Evolutionary conservation across 1,140 invertebrate species (phyloP), one percentile per base, ranked within the genome.

Genomic region (Euglossa dilemma): DNA sequence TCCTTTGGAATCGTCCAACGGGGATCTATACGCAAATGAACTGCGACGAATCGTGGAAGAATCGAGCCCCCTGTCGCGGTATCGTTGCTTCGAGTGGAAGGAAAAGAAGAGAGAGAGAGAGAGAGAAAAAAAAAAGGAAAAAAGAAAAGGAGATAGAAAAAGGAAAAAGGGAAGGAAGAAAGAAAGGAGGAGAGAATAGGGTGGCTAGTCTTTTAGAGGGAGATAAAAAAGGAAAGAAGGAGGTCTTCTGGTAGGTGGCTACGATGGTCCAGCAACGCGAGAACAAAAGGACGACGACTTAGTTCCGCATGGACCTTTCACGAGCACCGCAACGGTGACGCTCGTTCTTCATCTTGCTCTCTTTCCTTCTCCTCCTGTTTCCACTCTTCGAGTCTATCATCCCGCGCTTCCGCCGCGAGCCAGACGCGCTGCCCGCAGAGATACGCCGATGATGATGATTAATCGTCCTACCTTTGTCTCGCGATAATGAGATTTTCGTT

Each of bases 401-500:
- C 77, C 87, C 88, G 84, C 77, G 87, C 76, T 89, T 87, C 81
- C 87, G 88, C 88, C 82, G 83, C 85, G 83, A 86, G 83, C 78
- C 76, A 87, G 80, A 76, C 88, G 79, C 76, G 52, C 75, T 85
- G 84, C 72, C 79, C 64, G 83, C 71, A 45, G 56, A 81, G 84
- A 82, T 74, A 78, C 76, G 83, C 78, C 84, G 79, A 72, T 90
- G 90, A 91, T 86, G 89, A 92, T 91, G 91, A 92, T 92, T 92
- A 91, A 92, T 92, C 90, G 88, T 85, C 79, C 67, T 69, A 86
- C 87, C 90, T 92, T 92, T 91, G 91, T 91, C 89, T 92, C 89
- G 86, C 85, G 84, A 86, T 92, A 92, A 92, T 92, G 91, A 91
- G 91, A 91, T 92, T 92, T 91, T 81, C 87, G 87, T 87, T 91